These are phyloP conservation scores for Lutraria lutraria DNA, from an alignment of 2,888 invertebrate genomes.

Conservation along the genomic window DNA sequence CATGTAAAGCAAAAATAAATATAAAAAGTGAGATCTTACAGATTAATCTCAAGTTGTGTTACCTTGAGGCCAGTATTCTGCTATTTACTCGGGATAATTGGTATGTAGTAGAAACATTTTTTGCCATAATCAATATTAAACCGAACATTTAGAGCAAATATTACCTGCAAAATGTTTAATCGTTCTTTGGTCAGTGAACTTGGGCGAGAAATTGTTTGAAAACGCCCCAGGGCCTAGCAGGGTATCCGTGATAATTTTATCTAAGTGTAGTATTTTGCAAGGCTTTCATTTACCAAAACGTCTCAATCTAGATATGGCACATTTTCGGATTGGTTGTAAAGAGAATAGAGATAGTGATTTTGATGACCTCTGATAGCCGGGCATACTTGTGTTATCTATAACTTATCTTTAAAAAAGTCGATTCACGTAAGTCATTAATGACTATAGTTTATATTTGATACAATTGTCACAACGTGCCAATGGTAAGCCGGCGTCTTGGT, in stretches of 20 bases:
- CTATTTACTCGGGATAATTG: not conserved
- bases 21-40: too few species aligned
- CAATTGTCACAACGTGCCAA: not conserved
- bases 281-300: not conserved
- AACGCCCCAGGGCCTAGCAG: not conserved
- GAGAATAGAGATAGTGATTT: not conserved
- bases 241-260: not conserved
- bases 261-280: not conserved
- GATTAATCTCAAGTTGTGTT: too few species aligned
- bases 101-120: not conserved
- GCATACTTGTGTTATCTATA: not conserved
- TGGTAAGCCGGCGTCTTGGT: not conserved
- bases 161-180: constrained; percentile 7
- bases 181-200: constrained; percentile 18
- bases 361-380: not conserved
- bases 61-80: too few species aligned
- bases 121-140: not conserved
- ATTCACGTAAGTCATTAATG: not conserved
- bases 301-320: constrained; percentile 5
- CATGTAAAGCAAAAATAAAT: too few species aligned
- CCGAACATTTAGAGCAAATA: not conserved
- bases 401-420: not conserved
- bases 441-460: not conserved
- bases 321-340: not conserved
- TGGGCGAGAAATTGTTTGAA: not conserved